Conservation (phyloP, 2,113 vertebrate genomes). For the Cavia aperea region DNA sequence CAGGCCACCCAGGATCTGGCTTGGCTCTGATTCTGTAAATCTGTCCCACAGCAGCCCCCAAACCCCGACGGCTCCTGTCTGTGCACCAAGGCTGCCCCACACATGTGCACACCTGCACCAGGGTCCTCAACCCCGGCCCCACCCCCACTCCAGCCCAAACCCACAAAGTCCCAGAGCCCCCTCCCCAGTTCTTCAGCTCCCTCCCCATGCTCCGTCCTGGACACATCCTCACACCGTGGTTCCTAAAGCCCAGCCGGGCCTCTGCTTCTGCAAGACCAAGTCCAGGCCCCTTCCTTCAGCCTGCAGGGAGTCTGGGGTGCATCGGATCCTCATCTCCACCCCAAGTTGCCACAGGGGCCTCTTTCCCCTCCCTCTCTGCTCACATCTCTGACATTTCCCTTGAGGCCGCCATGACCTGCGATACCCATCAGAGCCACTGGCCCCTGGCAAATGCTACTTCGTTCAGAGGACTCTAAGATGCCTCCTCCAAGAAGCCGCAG, state of each 20-base stretch:
- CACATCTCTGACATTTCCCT: background rate
- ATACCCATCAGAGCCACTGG: background rate
- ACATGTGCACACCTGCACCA: background rate
- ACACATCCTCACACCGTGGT: fast-evolving
- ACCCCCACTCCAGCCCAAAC: background rate
- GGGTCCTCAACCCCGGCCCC: background rate
- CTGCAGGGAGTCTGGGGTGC: background rate
- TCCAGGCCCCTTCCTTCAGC: background rate
- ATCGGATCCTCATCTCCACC: background rate
- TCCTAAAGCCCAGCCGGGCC: fast-evolving
- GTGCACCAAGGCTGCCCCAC: background rate
- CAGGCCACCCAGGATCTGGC: background rate
- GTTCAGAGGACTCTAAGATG: background rate
- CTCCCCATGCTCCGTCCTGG: fast-evolving
- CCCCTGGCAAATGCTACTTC: background rate
- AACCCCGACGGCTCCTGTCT: background rate
- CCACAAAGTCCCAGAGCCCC: background rate
- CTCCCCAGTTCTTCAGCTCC: background rate
- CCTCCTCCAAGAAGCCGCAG: constrained; percentile 22
- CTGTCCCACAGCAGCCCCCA: background rate
- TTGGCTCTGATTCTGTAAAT: background rate
- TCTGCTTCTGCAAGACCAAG: background rate
- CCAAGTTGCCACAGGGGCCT: background rate
- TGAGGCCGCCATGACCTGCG: background rate
- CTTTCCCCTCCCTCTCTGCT: background rate